phyloP scores from a whole-genome alignment of 2,797 vertebrate genomes.

The Gastrophryne carolinensis region DNA sequence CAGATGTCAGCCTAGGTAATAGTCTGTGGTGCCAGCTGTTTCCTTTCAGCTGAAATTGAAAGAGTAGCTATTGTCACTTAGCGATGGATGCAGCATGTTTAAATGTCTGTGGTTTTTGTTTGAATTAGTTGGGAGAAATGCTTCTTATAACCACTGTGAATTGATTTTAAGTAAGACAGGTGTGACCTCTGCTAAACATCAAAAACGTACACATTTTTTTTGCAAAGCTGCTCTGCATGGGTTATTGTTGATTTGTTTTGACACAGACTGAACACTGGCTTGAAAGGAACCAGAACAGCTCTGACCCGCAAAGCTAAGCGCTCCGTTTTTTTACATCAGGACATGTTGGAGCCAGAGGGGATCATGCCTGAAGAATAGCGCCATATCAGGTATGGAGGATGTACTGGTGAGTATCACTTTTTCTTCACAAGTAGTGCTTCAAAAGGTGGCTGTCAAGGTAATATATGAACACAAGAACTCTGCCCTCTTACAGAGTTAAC shows the following conservation, averaged over 20 bases:
- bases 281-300: no score
- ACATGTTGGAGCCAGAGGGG: no score
- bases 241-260: background rate
- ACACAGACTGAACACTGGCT: no score
- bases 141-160: conserved; percentile 1
- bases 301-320: no score
- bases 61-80: conserved; percentile 35
- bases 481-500: no score
- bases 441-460: no score
- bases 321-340: no score
- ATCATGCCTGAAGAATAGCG: no score
- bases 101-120: conserved; percentile 31
- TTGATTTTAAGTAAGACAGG: conserved; percentile 11
- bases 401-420: no score
- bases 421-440: no score
- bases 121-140: background rate
- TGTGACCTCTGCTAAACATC: background rate
- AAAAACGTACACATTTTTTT: background rate
- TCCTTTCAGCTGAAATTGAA: conserved; percentile 27
- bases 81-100: conserved; percentile 34
- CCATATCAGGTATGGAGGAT: no score
- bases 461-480: no score
- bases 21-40: conserved; percentile 9
- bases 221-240: background rate
- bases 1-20: conserved; percentile 35